Evolutionary conservation across 2,888 invertebrate genomes (phyloP).

Genomic region (Meiosimyza platycephala): DNA sequence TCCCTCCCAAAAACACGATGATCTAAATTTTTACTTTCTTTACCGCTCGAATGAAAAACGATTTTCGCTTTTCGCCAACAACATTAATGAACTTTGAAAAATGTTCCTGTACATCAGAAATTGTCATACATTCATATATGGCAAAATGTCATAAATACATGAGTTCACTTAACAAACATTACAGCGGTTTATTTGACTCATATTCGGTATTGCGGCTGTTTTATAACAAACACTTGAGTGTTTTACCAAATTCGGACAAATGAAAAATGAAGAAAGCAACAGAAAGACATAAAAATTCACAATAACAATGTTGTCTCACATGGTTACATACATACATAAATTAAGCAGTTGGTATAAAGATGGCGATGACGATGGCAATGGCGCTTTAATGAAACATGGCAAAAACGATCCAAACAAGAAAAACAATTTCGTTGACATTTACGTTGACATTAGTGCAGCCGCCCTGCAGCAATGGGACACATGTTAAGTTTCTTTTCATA

Average conservation of each 20-base stretch:
- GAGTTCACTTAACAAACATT: background rate
- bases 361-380: background rate
- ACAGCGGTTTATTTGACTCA: background rate
- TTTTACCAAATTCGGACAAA: constrained; percentile 28
- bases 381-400: constrained; percentile 23
- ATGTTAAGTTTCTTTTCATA: too few species aligned
- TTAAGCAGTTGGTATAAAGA: too few species aligned
- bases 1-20: too few species aligned
- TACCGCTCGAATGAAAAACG: background rate
- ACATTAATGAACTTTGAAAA: constrained; percentile 30
- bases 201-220: constrained; percentile 4
- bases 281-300: background rate
- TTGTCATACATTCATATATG: constrained; percentile 39
- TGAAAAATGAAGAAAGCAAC: constrained; percentile 7
- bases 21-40: constrained; percentile 4
- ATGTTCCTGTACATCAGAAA: constrained; percentile 24
- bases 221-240: constrained; percentile 30
- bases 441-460: constrained; percentile 22
- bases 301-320: background rate
- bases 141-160: constrained; percentile 36
- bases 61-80: constrained; percentile 21
- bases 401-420: constrained; percentile 14
- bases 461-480: background rate
- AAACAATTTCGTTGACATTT: constrained; percentile 27
- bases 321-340: too few species aligned